These are phyloP conservation scores for Priocnemis perturbator DNA, from an alignment of 2,888 invertebrate species.

Conservation along the genomic window DNA sequence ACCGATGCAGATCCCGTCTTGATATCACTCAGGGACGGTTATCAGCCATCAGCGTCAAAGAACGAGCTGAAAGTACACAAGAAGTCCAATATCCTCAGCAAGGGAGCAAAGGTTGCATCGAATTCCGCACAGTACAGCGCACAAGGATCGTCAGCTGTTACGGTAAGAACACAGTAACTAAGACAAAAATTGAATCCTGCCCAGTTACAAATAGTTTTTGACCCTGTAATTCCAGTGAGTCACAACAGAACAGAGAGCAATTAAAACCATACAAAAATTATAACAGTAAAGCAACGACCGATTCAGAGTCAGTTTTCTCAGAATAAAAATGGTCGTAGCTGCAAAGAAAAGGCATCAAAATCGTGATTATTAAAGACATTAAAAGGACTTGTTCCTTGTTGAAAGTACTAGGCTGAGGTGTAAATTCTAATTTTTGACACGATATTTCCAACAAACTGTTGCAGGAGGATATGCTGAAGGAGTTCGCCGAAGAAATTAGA, in stretches of 20 bases:
- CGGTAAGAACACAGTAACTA: slow-evolving; percentile 52
- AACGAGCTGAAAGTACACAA: slow-evolving; percentile 85
- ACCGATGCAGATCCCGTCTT: slow-evolving; percentile 93
- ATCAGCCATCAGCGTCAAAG: slow-evolving; percentile 79
- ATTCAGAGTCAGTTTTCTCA: no score
- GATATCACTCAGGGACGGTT: slow-evolving; percentile 92
- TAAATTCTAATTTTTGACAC: not conserved
- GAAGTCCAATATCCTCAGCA: slow-evolving; percentile 89
- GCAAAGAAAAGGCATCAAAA: no score
- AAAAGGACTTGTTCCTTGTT: no score
- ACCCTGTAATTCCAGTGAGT: no score
- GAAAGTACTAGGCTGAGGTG: no score
- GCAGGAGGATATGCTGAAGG: slow-evolving; percentile 87
- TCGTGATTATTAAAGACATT: no score
- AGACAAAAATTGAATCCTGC: no score
- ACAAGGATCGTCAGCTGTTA: slow-evolving; percentile 53
- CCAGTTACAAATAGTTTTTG: no score
- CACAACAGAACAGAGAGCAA: no score
- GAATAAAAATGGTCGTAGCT: no score
- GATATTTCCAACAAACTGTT: slow-evolving; percentile 32
- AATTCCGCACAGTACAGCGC: slow-evolving; percentile 47
- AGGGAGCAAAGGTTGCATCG: slow-evolving; percentile 76
- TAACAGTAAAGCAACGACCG: no score
- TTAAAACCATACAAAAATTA: no score
- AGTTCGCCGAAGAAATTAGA: slow-evolving; percentile 91